Evolutionary conservation across 1,140 invertebrate species (phyloP).

Genomic region (Neomicropteryx cornuta): DNA sequence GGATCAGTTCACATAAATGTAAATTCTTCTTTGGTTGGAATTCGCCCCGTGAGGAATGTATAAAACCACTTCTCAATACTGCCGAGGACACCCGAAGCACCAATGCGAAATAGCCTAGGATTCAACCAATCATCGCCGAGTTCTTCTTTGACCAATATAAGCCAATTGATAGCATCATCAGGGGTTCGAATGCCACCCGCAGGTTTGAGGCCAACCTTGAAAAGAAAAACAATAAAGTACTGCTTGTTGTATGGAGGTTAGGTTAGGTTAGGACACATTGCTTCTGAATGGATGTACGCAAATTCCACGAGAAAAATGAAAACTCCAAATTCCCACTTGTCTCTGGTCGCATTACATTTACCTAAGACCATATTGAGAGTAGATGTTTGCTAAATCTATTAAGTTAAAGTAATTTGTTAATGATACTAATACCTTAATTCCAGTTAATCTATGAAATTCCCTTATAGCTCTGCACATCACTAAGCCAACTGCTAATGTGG

Average conservation of each 20-base stretch:
- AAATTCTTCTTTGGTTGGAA: constrained; percentile 10
- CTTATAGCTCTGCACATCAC: constrained; percentile 92
- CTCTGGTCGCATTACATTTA: no score
- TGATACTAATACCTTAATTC: constrained; percentile 73
- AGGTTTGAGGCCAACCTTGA: constrained; percentile 90
- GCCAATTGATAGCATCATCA: constrained; percentile 78
- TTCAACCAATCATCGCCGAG: constrained; percentile 82
- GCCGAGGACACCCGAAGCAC: constrained; percentile 80
- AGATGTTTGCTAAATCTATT: no score
- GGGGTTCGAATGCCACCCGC: constrained; percentile 91
- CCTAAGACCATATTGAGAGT: no score
- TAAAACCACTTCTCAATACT: constrained; percentile 63
- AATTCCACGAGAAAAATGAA: no score
- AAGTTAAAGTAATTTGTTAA: no score
- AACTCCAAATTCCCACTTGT: constrained; percentile 2
- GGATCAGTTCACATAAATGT: constrained; percentile 8
- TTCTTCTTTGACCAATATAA: constrained; percentile 73
- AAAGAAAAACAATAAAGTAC: constrained; percentile 13
- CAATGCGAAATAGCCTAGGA: constrained; percentile 81
- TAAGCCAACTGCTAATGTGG: constrained; percentile 79
- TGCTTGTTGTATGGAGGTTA: no score
- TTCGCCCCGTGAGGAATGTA: constrained; percentile 23
- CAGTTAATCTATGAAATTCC: constrained; percentile 63
- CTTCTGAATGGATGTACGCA: no score
- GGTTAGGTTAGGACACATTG: no score